Evolutionary conservation across 2,113 vertebrate genomes (phyloP), one percentile per base, ranked within the genome.

Genomic region (Corythornis cristatus): DNA sequence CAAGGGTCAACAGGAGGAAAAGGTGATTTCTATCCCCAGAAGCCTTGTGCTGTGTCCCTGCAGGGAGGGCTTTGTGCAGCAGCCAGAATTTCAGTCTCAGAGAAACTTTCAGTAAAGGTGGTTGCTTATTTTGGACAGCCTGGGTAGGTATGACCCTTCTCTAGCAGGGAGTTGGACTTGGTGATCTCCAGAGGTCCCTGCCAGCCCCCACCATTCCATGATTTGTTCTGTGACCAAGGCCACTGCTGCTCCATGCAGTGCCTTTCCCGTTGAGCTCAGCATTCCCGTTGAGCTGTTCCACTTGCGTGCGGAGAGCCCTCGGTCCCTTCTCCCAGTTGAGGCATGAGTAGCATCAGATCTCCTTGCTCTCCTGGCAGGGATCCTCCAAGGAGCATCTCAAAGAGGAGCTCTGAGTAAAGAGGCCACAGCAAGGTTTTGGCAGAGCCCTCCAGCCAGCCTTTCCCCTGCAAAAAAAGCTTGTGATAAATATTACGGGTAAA

Each of bases 241-340:
- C 40, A 5, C 0, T 17, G 6, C 23, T 19, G 18, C 56, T 35
- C 45, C 33, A 3, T 3, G 16, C 12, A 3, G 5, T 12, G 2
- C 21, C 29, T 26, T 3, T 15, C 35, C 68, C 33, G 14, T 60
- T 35, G 51, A 11, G 54, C 33, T 6, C 15, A 67, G 19, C 42
- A 7, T 16, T 46, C 46, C 17, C 19, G 20, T 46, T 46, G 46
- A 21, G 46, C 46, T 46, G 46, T 21, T 20, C 20, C 17, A 16
- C 22, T 14, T 2, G 0, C 21, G 50, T 20, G 5, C 1, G 10
- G 20, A 20, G 28, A 9, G 7, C 18, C 71, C 28, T 43, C 6
- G 12, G n/a, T 40, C 51, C 23, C 28, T 22, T 12, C 45, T 35
- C 74, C 28, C 13, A 23, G 11, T 26, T 11, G 4, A 45, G 31